Base-by-base conservation (phyloP, 1,140 invertebrate genomes). In the Telenomus remus region DNA sequence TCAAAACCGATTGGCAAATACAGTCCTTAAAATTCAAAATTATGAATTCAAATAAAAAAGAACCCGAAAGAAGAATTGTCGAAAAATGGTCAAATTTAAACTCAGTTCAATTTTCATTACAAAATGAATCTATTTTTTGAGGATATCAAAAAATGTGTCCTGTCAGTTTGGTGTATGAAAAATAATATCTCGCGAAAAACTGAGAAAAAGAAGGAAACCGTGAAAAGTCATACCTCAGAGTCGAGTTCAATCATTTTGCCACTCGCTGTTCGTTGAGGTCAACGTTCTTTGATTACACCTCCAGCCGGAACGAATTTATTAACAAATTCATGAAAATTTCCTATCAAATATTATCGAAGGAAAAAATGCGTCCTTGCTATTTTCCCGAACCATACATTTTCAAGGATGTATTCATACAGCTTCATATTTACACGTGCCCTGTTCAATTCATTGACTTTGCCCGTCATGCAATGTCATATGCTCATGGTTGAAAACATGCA, bases 321-420 rank as follows among this genome's bases (percentile, higher is more conserved):
- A 46, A 43, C 43, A 43, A 27, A 63, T 64, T 47, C 48, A 59
- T 74, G 57, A 74, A 27, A 63, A 68, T 63, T 39, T 43, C 1
- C 42, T 10, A 69, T 69, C 64, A 53, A 74, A 57, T 75, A 64
- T 59, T 63, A 51, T 57, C 34, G 19, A 10, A 27, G 15, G 47
- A 75, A 69, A 69, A 75, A 75, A 69, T 39, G 15, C 16, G 51
- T 57, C 71, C 71, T 74, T 69, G 72, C 54, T 69, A 68, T 59
- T 69, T 75, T 75, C 72, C 72, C 59, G 72, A 64, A 75, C 64
- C 64, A 64, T 75, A 64, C 64, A 75, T 63, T 44, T 69, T 75
- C 72, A 75, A 75, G 72, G 72, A 64, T 64, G 47, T 63, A 53
- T 48, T 63, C 43, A 35, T 59, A 64, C 64, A 6, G 71, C 59